Conservation (phyloP, 2,888 invertebrate genomes). For the Malthinus seriepunctatus region DNA sequence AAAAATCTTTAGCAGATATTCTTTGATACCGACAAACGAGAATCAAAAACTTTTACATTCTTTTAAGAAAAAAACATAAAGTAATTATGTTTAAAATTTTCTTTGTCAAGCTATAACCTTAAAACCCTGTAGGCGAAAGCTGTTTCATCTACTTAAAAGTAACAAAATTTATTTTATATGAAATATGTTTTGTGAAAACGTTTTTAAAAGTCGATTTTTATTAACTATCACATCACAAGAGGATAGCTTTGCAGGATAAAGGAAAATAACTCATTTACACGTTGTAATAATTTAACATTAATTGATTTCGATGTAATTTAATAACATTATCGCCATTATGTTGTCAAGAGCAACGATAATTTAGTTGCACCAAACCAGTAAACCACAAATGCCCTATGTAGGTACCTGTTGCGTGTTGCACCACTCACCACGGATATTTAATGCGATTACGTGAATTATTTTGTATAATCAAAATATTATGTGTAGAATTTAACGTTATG, state of each 20-base stretch:
- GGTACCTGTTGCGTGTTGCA: constrained; percentile 34
- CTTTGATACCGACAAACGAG: neutral
- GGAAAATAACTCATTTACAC: too few species aligned
- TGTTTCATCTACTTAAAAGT: neutral
- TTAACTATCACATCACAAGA: too few species aligned
- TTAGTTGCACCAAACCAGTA: constrained; percentile 13
- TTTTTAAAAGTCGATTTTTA: too few species aligned
- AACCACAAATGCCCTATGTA: constrained; percentile 31
- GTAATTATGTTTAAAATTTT: constrained; percentile 1
- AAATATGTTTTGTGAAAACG: too few species aligned
- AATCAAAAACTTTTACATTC: neutral
- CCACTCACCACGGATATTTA: constrained; percentile 12
- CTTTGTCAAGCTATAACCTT: constrained; percentile 1
- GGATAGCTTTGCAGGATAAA: too few species aligned
- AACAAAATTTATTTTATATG: too few species aligned
- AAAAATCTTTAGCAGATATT: neutral
- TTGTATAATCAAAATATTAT: constrained; percentile 5
- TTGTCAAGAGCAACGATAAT: constrained; percentile 19
- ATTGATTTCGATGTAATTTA: constrained; percentile 18
- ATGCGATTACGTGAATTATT: constrained; percentile 10
- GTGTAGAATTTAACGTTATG: neutral
- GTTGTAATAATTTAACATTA: neutral
- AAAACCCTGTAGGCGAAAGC: neutral
- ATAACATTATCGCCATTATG: constrained; percentile 13
- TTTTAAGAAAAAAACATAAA: constrained; percentile 1